Percentiles rank a stretch among this genome's conserved stretches.
Conservation (phyloP, 1,140 invertebrate species). For the Wasmannia auropunctata region DNA sequence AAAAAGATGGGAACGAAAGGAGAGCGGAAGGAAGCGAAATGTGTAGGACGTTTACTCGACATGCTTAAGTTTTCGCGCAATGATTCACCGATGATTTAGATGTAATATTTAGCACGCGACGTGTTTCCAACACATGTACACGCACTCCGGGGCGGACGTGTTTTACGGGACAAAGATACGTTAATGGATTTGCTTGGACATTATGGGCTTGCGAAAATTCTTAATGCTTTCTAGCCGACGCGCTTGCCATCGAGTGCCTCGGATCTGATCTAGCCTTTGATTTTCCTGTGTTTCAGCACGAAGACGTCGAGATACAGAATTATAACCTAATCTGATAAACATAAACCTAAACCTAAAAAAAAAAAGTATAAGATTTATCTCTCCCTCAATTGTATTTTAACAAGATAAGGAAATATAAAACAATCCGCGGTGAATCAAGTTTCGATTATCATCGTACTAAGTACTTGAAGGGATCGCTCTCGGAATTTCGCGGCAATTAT, state of each 20-base stretch:
- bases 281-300: slow-evolving; percentile 66
- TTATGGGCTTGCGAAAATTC: background rate
- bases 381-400: slow-evolving; percentile 70
- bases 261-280: slow-evolving; percentile 55
- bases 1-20: background rate
- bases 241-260: background rate
- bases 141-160: background rate
- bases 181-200: slow-evolving; percentile 1
- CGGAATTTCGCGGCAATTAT: slow-evolving; percentile 29
- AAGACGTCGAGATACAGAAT: slow-evolving; percentile 58
- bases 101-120: slow-evolving; percentile 40
- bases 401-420: slow-evolving; percentile 62
- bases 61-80: slow-evolving; percentile 39
- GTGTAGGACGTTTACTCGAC: slow-evolving; percentile 27
- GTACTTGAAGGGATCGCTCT: slow-evolving; percentile 30
- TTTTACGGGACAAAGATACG: slow-evolving; percentile 16
- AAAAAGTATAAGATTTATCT: slow-evolving; percentile 71
- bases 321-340: slow-evolving; percentile 61
- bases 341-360: slow-evolving; percentile 50
- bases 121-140: slow-evolving; percentile 45
- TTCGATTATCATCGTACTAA: slow-evolving; percentile 40
- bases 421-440: slow-evolving; percentile 4
- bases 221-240: slow-evolving; percentile 3
- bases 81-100: slow-evolving; percentile 42
- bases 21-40: slow-evolving; percentile 1